Evolutionary conservation across 2,888 invertebrate genomes (phyloP), one percentile per base, ranked within the genome.

Genomic region (Andrena flavipes): DNA sequence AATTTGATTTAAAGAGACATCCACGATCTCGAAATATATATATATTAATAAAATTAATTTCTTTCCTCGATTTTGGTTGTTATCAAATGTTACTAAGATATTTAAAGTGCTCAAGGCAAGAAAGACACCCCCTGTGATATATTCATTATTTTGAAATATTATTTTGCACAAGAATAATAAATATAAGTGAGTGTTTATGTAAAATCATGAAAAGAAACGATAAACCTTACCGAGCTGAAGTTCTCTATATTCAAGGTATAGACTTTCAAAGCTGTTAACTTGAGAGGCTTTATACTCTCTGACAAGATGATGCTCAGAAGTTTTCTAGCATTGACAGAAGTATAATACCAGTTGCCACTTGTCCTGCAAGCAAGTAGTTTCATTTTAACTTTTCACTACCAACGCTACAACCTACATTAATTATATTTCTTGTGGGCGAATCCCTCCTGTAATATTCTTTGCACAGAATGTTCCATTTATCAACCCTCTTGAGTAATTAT

Each of bases 241-340:
- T 88, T 91, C 71, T 89, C 68, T 73, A 91, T 72, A 59, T 91
- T 89, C 13, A 91, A 65, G 8, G 77, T 68, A 64, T 87, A 91
- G 23, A 91, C 59, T 30, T 84, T 87, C 4, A 86, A 88, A 0
- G 91, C 91, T 0, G 91, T 91, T 72, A 91, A 80, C 65, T 82
- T 80, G 33, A 90, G 78, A 0, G 91, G 91, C 23, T 7, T 33
- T 1, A 82, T 67, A 63, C 90, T 89, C 72, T 87, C 84, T 35
- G 86, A 29, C 16, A 91, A 49, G 80, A 91, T 86, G 8, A 91
- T 56, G 5, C 76, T 70, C 1, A 91, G 54, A 10, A 90, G 65
- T 75, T 80, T 90, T 54, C 90, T 85, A 2, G 88, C 77, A 62
- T 82, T 85, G 0, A 88, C 29, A 10, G 91, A 91, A 6, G 87